Conservation (phyloP, 1,140 invertebrate genomes). For the honey bee (Apis mellifera) region DNA sequence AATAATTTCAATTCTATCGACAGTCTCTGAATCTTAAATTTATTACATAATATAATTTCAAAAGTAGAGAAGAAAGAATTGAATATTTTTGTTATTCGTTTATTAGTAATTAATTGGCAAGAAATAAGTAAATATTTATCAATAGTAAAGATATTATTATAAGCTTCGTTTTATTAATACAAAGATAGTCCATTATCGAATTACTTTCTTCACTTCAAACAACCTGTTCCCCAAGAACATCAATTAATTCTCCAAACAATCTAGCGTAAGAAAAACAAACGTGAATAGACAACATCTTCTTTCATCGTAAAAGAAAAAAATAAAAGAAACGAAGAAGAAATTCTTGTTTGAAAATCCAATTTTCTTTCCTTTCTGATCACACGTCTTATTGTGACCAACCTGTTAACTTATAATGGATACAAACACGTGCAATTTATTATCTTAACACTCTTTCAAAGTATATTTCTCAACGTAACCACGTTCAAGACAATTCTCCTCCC, state of each 20-base stretch:
- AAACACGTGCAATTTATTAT: slow-evolving; percentile 16
- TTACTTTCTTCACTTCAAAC: background rate
- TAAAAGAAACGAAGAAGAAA: too few relatives aligned
- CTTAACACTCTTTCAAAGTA: background rate
- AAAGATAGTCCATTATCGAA: too few relatives aligned
- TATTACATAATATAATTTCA: too few relatives aligned
- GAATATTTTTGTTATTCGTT: too few relatives aligned
- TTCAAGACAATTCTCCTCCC: slow-evolving; percentile 25
- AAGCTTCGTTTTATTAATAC: background rate
- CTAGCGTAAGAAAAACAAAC: background rate
- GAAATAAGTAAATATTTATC: too few relatives aligned
- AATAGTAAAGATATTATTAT: too few relatives aligned
- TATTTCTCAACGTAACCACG: slow-evolving; percentile 8
- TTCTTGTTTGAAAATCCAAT: background rate
- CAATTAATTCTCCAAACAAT: background rate
- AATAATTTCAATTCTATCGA: too few relatives aligned
- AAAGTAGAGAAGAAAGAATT: too few relatives aligned
- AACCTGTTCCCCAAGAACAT: background rate
- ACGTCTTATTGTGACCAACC: background rate
- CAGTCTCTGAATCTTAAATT: too few relatives aligned
- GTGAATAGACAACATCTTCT: background rate
- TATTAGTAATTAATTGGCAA: too few relatives aligned
- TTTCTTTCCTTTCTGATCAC: background rate
- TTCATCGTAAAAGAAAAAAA: background rate
- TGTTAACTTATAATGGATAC: slow-evolving; percentile 3